Evolutionary conservation across 2,888 invertebrate species (phyloP), one percentile per base, ranked within the genome.

Genomic region (Xanthorhoe spadicearia): DNA sequence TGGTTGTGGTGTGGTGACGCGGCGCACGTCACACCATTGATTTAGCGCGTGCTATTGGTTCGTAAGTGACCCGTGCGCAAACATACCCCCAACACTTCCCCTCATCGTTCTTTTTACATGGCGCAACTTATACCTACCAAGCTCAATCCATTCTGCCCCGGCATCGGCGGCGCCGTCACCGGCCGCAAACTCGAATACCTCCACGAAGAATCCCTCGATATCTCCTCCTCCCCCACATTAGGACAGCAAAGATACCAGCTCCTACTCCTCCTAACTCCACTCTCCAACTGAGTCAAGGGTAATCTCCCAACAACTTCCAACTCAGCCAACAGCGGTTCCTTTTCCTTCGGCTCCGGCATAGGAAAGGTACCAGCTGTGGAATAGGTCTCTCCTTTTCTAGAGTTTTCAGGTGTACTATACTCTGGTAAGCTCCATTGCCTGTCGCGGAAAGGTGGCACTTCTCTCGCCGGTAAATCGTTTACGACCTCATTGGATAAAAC

Each of bases 161-260:
- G 83, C 58, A 77, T 60, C 1, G 90, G 92, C 9, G 92, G 89
- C 17, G 87, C 88, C 0, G 90, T 92, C 46, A 90, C 91, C 0
- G 92, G 89, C 69, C 91, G 73, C 74, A 92, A 68, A 53, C 92
- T 92, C 19, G 92, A 89, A 64, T 92, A 90, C 65, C 92, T 76
- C 92, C 92, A 92, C 9, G 90, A 90, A 0, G 90, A 88, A 72
- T 90, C 89, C 57, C 90, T 77, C 0, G 88, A 88, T 0, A 88
- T 83, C 80, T 92, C 89, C 74, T 92, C 90, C 10, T 92, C 91
- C 0, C 85, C 87, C 32, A 88, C 84, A 49, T 92, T 89, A 0
- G 93, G 93, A 68, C 94, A 94, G 85, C 95, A 95, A 70, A 95
- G 89, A 74, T 95, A 90, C 92, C 95, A 95, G 77, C 94, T 94